These are phyloP conservation scores for Phyllostomus hastatus DNA, from an alignment of 2,113 vertebrate species.

Conservation along the genomic window DNA sequence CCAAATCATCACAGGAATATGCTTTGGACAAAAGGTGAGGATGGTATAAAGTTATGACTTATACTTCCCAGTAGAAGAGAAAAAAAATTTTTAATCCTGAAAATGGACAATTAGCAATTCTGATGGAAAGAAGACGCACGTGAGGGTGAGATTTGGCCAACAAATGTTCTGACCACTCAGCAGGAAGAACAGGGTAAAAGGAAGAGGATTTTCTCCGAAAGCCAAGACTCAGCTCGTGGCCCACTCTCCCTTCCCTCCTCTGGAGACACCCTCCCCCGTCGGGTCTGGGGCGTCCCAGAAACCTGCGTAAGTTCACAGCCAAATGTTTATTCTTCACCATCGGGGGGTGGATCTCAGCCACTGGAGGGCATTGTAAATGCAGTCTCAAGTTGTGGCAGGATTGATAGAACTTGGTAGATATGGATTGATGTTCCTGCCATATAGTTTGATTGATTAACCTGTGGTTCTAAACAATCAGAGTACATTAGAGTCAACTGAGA, in stretches of 20 bases:
- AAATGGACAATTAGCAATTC: not conserved
- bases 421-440: not conserved
- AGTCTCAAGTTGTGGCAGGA: not conserved
- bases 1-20: not conserved
- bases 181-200: not conserved
- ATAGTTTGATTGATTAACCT: not conserved
- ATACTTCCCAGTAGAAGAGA: not conserved
- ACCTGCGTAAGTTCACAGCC: not conserved
- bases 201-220: not conserved
- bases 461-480: not conserved
- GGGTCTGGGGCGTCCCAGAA: too few species aligned
- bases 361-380: not conserved
- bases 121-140: not conserved
- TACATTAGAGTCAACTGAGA: not conserved
- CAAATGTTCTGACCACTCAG: not conserved
- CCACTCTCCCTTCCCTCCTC: not conserved
- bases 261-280: not conserved
- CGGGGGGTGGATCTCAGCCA: not conserved
- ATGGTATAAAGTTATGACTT: not conserved
- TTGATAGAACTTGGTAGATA: too few species aligned
- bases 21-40: not conserved
- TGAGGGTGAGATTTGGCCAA: not conserved
- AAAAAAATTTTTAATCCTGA: not conserved
- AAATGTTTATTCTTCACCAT: not conserved
- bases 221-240: too few species aligned